Evolutionary conservation across 2,888 invertebrate genomes (phyloP).

Genomic region (Catocala sponsa): DNA sequence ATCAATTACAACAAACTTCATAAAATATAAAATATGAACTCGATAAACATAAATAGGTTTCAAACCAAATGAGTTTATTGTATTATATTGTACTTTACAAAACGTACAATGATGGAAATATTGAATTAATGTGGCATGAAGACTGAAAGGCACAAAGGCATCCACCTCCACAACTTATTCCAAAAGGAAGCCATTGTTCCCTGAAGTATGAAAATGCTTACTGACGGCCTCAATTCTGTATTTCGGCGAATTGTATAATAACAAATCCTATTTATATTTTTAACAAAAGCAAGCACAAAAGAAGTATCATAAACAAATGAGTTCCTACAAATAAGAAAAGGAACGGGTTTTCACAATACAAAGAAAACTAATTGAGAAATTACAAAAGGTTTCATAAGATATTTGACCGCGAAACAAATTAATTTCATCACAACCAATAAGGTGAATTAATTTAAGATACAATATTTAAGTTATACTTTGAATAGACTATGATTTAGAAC

Average conservation of each 20-base stretch:
- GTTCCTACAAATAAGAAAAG: constrained; percentile 10
- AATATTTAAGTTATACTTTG: constrained; percentile 14
- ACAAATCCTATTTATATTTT: background rate
- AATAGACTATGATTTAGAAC: constrained; percentile 19
- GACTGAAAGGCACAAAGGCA: background rate
- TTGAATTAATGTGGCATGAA: background rate
- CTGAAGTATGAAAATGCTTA: background rate
- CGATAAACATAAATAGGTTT: too few relatives aligned
- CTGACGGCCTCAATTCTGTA: background rate
- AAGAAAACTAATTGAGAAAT: constrained; percentile 42
- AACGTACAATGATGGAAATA: too few relatives aligned
- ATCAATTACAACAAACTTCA: too few relatives aligned
- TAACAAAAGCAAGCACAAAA: background rate
- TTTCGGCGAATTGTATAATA: background rate
- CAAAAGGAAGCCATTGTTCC: background rate
- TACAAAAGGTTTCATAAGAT: constrained; percentile 47
- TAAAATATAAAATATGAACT: too few relatives aligned
- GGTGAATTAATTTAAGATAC: constrained; percentile 23
- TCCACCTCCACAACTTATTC: too few relatives aligned
- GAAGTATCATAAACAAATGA: constrained; percentile 1
- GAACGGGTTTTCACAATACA: constrained; percentile 5
- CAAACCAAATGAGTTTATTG: too few relatives aligned
- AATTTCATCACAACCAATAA: constrained; percentile 49
- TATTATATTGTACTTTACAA: too few relatives aligned
- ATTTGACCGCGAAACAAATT: constrained; percentile 55